Evolutionary conservation across 2,888 invertebrate species (phyloP).

Genomic region (Eupithecia abbreviata): DNA sequence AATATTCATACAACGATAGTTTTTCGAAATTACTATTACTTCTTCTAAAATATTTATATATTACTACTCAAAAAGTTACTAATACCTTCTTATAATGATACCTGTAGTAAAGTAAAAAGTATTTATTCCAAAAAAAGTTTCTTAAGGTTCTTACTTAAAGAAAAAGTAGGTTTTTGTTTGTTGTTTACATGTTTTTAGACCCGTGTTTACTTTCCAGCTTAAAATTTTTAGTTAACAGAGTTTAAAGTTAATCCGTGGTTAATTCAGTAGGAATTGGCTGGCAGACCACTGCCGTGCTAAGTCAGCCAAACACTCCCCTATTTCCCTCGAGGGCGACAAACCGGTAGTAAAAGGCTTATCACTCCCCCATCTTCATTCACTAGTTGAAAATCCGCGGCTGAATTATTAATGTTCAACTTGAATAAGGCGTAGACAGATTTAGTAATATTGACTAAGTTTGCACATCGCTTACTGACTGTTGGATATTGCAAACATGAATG

Average conservation of each 20-base stretch:
- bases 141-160: no score
- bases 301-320: constrained; percentile 41
- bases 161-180: no score
- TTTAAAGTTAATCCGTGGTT: background rate
- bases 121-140: no score
- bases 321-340: constrained; percentile 49
- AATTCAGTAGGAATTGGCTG: background rate
- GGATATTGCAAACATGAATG: background rate
- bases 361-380: constrained; percentile 66
- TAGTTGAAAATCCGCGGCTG: constrained; percentile 78
- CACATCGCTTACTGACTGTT: background rate
- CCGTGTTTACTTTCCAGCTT: no score
- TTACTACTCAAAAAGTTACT: no score
- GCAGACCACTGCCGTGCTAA: constrained; percentile 9
- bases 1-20: no score
- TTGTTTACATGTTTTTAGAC: no score
- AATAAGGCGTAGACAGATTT: constrained; percentile 7
- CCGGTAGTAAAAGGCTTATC: constrained; percentile 55
- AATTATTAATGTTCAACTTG: constrained; percentile 67
- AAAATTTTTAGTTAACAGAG: background rate
- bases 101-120: no score
- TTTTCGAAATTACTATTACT: no score
- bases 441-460: background rate
- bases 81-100: no score
- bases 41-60: no score